phyloP scores from a whole-genome alignment of 2,888 invertebrate species.

The Synanthedon vespiformis region DNA sequence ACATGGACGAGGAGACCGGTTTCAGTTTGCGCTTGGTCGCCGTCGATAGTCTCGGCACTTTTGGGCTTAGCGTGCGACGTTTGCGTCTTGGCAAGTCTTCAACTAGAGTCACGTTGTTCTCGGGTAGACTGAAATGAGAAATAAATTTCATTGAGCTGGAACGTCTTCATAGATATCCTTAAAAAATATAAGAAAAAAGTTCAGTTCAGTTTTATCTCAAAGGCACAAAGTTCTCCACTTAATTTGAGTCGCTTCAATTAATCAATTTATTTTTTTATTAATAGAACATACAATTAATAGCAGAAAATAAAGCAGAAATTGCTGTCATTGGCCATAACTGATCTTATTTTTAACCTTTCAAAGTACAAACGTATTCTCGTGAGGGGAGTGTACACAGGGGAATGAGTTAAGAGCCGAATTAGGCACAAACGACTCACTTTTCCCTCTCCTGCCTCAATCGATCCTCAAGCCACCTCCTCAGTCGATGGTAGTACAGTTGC shows the following conservation, averaged over 20 bases:
- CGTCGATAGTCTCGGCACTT: conserved; percentile 28
- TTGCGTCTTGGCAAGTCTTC: conserved; percentile 42
- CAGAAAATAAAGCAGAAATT: too few relatives aligned
- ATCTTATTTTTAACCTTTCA: too few relatives aligned
- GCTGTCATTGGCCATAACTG: too few relatives aligned
- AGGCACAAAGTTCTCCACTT: too few relatives aligned
- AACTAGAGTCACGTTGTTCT: conserved; percentile 36
- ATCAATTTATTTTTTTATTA: too few relatives aligned
- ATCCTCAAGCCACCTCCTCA: conserved; percentile 57
- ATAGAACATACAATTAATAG: too few relatives aligned
- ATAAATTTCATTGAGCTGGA: not conserved
- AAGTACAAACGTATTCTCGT: too few relatives aligned
- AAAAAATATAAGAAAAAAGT: not conserved
- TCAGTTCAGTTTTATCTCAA: too few relatives aligned
- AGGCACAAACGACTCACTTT: conserved; percentile 19
- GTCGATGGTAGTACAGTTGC: conserved; percentile 56
- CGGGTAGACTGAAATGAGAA: conserved; percentile 28
- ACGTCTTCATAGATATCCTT: not conserved
- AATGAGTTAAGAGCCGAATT: not conserved
- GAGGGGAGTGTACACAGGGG: too few relatives aligned
- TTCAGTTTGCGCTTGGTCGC: conserved; percentile 46
- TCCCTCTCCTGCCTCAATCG: conserved; percentile 48
- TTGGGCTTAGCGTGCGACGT: conserved; percentile 32
- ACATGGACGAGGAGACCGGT: conserved; percentile 25
- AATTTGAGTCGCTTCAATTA: too few relatives aligned